These are phyloP conservation scores for Philopotamus ludificatus DNA, from an alignment of 1,140 invertebrate species.

Conservation along the genomic window DNA sequence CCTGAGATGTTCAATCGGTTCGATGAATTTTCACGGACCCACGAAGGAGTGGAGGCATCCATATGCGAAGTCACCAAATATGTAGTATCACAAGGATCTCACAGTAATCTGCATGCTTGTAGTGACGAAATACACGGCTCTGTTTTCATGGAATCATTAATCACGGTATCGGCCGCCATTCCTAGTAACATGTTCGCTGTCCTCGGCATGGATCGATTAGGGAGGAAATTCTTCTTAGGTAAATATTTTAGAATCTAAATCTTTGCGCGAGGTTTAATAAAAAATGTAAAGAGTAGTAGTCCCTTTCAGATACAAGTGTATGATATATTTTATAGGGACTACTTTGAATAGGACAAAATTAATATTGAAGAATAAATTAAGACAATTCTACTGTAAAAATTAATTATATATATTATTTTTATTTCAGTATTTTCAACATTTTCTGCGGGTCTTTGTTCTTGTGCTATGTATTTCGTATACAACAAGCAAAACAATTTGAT, in stretches of 20 bases:
- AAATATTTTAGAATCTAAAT: too few relatives aligned
- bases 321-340: too few relatives aligned
- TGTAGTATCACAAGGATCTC: slow-evolving; percentile 65
- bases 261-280: neutral
- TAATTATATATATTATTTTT: slow-evolving; percentile 10
- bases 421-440: slow-evolving; percentile 80
- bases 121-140: slow-evolving; percentile 68
- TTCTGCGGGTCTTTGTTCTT: slow-evolving; percentile 80
- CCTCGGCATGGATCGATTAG: slow-evolving; percentile 70
- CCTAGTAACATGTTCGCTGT: slow-evolving; percentile 83
- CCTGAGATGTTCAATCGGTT: slow-evolving; percentile 86
- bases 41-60: slow-evolving; percentile 62
- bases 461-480: slow-evolving; percentile 79
- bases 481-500: slow-evolving; percentile 79
- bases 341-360: neutral
- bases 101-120: slow-evolving; percentile 61
- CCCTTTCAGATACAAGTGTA: too few relatives aligned
- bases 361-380: neutral
- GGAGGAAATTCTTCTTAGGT: slow-evolving; percentile 87
- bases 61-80: slow-evolving; percentile 77
- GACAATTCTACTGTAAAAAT: neutral
- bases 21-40: slow-evolving; percentile 68
- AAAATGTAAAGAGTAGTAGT: neutral
- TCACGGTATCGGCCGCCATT: slow-evolving; percentile 79
- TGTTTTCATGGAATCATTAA: slow-evolving; percentile 83